Evolutionary conservation across 2,113 vertebrate genomes (phyloP).

Genomic region (Elephas maximus): DNA sequence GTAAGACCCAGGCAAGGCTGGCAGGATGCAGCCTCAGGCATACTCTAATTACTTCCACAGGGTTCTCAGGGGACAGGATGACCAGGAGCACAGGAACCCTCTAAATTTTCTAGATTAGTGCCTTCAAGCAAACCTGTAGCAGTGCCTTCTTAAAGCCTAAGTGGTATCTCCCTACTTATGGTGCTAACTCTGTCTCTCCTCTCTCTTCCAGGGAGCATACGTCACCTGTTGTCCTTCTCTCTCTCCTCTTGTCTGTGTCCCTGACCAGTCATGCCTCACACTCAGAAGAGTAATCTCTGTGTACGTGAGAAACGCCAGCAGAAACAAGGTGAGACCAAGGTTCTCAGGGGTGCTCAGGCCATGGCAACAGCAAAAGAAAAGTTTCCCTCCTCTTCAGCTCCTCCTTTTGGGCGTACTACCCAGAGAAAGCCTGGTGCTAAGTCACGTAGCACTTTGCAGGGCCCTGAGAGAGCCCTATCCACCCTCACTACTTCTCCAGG

Average conservation of each 20-base stretch:
- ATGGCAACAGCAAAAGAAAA: background rate
- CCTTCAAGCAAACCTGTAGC: background rate
- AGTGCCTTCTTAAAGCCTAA: background rate
- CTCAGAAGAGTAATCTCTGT: background rate
- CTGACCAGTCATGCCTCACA: conserved; percentile 2
- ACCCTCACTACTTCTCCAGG: background rate
- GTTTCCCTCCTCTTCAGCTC: background rate
- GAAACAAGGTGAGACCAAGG: background rate
- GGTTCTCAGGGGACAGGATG: background rate
- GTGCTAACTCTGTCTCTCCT: background rate
- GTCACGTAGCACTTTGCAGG: background rate
- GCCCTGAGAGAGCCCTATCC: fast-evolving
- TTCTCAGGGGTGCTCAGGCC: background rate
- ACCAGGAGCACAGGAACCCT: background rate
- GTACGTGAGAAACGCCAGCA: background rate
- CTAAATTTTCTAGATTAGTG: background rate
- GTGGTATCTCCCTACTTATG: background rate
- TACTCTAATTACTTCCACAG: background rate
- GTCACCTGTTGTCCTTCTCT: background rate
- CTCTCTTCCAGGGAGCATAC: background rate
- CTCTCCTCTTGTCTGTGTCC: background rate
- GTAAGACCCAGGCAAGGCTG: background rate
- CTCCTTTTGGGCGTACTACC: background rate
- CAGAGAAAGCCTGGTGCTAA: background rate
- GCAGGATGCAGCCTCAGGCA: background rate